phyloP scores from a whole-genome alignment of 2,113 vertebrate species.

The Ceyx melanurus region DNA sequence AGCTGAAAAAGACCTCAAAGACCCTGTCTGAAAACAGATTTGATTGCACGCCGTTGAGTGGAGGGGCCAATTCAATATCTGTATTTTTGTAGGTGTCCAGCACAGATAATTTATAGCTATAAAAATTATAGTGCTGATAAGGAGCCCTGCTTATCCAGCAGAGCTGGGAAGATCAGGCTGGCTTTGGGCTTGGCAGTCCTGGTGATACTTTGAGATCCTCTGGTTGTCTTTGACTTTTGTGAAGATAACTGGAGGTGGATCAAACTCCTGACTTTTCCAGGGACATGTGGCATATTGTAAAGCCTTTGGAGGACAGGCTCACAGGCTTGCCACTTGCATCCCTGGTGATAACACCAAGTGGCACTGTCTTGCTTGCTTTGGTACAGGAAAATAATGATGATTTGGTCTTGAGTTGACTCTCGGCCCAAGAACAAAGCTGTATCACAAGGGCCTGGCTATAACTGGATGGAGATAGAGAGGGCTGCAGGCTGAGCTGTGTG shows the following conservation, averaged over 20 bases:
- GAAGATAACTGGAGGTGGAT: background rate
- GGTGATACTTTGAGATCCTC: background rate
- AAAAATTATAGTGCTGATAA: background rate
- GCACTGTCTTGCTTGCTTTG: rapidly evolving
- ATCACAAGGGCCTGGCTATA: background rate
- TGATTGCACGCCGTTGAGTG: background rate
- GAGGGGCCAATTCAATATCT: background rate
- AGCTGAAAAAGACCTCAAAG: background rate
- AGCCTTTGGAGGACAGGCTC: background rate
- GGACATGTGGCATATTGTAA: background rate
- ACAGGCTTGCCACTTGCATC: background rate
- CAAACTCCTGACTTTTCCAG: rapidly evolving
- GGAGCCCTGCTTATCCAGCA: background rate
- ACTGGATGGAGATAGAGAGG: background rate
- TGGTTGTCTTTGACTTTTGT: background rate
- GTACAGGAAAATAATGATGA: background rate
- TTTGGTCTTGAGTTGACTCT: background rate
- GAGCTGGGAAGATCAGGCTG: background rate
- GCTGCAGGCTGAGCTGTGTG: background rate
- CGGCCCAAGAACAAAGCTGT: background rate
- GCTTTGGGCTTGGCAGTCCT: background rate
- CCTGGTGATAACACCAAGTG: background rate
- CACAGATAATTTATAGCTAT: background rate
- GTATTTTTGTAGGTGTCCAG: background rate
- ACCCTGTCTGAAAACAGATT: rapidly evolving